Conservation (phyloP, 2,797 vertebrate species). For the Mastacembelus armatus region DNA sequence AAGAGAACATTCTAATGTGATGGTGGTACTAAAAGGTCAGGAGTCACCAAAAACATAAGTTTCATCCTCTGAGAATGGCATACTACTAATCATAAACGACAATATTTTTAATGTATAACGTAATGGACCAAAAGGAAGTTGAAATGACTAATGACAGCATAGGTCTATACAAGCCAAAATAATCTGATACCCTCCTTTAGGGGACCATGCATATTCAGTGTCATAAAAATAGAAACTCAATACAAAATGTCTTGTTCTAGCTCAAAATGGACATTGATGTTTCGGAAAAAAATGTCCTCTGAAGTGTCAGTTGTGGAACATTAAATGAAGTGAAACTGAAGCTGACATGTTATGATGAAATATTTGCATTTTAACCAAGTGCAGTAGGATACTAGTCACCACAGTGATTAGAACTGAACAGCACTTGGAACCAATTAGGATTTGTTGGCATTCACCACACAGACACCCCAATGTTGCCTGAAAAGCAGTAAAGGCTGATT, state of each 20-base stretch:
- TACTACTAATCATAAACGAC: background rate
- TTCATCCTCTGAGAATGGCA: background rate
- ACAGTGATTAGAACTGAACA: slow-evolving; percentile 34
- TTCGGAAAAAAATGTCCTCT: background rate
- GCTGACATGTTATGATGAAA: slow-evolving; percentile 2
- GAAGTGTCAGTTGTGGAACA: background rate
- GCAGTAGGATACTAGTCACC: slow-evolving; percentile 20
- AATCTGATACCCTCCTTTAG: background rate
- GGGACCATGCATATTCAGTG: background rate
- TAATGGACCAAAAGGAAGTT: background rate
- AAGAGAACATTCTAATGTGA: background rate
- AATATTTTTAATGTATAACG: background rate
- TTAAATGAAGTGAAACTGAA: slow-evolving; percentile 20
- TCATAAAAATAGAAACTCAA: background rate
- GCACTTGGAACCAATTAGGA: slow-evolving; percentile 17
- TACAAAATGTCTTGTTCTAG: background rate
- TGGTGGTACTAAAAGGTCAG: slow-evolving; percentile 1
- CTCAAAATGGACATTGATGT: background rate
- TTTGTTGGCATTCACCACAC: slow-evolving; percentile 33
- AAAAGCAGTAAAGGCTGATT: background rate
- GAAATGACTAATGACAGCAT: no score
- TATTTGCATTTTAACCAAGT: slow-evolving; percentile 13
- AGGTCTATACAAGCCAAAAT: background rate
- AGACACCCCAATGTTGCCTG: background rate
- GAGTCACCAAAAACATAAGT: background rate